Percentiles rank a stretch among this genome's conserved stretches.
Evolutionary conservation across 64 coral and sea anemone species (phyloP).

Genomic region (Orbicella faveolata): DNA sequence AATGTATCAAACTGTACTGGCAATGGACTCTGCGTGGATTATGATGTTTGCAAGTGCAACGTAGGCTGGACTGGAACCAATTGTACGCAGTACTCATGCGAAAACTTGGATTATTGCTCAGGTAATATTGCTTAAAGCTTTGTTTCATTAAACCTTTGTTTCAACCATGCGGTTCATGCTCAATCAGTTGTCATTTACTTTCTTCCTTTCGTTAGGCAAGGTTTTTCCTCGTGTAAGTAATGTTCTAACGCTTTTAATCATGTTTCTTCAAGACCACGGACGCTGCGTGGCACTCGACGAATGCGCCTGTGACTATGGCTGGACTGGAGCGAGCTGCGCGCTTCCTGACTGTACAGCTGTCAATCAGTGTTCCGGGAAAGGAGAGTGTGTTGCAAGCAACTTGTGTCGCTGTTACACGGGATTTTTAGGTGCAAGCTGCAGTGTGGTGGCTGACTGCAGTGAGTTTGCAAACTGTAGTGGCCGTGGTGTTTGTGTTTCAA

Average conservation of each 20-base stretch:
- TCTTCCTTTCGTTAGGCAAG: background rate
- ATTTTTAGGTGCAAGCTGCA: conserved; percentile 25
- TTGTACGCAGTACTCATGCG: conserved; percentile 61
- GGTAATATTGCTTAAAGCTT: conserved; percentile 8
- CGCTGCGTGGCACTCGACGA: conserved; percentile 46
- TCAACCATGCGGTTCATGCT: too few species aligned
- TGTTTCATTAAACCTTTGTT: too few species aligned
- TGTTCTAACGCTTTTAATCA: background rate
- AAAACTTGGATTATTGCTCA: conserved; percentile 59
- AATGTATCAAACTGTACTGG: conserved; percentile 52
- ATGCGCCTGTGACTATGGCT: conserved; percentile 47
- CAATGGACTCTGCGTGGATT: conserved; percentile 48
- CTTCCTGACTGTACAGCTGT: conserved; percentile 59
- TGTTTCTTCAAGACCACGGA: conserved; percentile 24
- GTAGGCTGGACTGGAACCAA: conserved; percentile 68
- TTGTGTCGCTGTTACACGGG: conserved; percentile 55
- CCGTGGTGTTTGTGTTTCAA: conserved; percentile 35
- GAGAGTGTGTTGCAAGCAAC: conserved; percentile 48
- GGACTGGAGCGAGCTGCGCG: conserved; percentile 58
- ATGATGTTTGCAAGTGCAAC: conserved; percentile 59
- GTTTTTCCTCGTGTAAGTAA: background rate
- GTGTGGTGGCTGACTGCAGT: conserved; percentile 38
- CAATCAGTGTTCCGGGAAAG: conserved; percentile 46
- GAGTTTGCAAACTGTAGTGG: conserved; percentile 47
- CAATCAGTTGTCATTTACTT: background rate